Conservation (phyloP, 2,113 vertebrate species). For the Acrocephalus arundinaceus region DNA sequence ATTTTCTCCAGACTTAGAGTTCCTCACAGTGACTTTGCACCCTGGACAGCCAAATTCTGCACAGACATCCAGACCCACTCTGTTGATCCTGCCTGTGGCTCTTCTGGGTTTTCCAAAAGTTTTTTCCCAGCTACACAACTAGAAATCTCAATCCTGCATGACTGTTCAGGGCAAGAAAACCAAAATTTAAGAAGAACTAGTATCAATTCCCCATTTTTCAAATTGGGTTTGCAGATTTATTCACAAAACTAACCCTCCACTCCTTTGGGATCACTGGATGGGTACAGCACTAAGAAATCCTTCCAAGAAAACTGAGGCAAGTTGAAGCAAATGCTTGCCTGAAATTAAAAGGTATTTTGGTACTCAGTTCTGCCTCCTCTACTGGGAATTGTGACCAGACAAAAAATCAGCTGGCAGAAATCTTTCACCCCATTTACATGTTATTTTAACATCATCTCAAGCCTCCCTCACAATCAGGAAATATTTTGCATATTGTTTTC, state of each 20-base stretch:
- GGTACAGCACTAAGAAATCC: not conserved
- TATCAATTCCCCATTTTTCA: not conserved
- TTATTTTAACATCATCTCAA: not conserved
- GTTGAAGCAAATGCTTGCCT: not conserved
- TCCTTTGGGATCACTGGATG: not conserved
- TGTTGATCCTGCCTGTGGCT: not conserved
- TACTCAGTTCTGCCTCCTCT: not conserved
- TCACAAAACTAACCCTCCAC: not conserved
- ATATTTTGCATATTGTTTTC: conserved; percentile 6
- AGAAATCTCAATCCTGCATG: not conserved
- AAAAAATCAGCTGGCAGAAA: not conserved
- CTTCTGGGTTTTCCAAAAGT: not conserved
- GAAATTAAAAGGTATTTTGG: not conserved
- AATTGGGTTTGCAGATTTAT: not conserved
- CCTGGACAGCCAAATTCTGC: not conserved
- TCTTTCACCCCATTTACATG: not conserved
- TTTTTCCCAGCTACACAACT: not conserved
- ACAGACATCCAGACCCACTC: not conserved
- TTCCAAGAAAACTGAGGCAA: not conserved
- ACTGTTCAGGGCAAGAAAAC: not conserved
- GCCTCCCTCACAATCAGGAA: not conserved
- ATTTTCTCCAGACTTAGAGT: not conserved
- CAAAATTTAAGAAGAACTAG: not conserved
- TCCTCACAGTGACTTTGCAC: not conserved
- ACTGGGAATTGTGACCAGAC: not conserved